These are phyloP conservation scores for Oxygymnocypris stewartii DNA, from an alignment of 2,113 vertebrate genomes.

Conservation along the genomic window DNA sequence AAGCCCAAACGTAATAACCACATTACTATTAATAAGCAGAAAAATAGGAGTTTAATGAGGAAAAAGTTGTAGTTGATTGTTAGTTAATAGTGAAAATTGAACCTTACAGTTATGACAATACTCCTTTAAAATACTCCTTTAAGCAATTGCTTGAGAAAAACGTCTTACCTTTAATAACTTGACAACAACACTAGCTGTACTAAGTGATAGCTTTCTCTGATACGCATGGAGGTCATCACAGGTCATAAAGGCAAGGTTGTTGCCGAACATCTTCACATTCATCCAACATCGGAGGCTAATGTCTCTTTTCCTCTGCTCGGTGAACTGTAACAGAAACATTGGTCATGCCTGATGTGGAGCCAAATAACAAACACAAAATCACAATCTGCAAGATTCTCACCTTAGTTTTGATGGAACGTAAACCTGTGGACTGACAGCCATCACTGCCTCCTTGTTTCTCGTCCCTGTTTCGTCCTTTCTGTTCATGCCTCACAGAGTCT, in stretches of 20 bases:
- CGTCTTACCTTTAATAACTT: slow-evolving; percentile 82
- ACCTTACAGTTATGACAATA: no score
- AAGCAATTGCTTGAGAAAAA: neutral
- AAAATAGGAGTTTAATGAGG: no score
- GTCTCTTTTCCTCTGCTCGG: slow-evolving; percentile 56
- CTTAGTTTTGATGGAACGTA: slow-evolving; percentile 75
- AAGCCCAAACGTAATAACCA: no score
- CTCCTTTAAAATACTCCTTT: neutral
- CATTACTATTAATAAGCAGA: no score
- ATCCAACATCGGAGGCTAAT: slow-evolving; percentile 70
- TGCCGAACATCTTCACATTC: slow-evolving; percentile 83
- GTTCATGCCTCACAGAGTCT: slow-evolving; percentile 34
- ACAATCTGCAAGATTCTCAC: slow-evolving; percentile 63
- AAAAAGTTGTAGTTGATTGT: no score
- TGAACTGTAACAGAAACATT: slow-evolving; percentile 68
- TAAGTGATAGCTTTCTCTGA: slow-evolving; percentile 74
- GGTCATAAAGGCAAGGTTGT: slow-evolving; percentile 78
- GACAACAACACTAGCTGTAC: slow-evolving; percentile 74
- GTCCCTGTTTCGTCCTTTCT: slow-evolving; percentile 43
- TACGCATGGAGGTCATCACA: slow-evolving; percentile 74
- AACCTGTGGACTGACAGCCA: slow-evolving; percentile 70
- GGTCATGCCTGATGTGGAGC: slow-evolving; percentile 18
- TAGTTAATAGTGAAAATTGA: neutral
- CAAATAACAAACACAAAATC: neutral
- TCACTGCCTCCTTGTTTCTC: slow-evolving; percentile 20